These are phyloP conservation scores for Polydesmus complanatus DNA, from an alignment of 2,888 invertebrate genomes.

Conservation along the genomic window DNA sequence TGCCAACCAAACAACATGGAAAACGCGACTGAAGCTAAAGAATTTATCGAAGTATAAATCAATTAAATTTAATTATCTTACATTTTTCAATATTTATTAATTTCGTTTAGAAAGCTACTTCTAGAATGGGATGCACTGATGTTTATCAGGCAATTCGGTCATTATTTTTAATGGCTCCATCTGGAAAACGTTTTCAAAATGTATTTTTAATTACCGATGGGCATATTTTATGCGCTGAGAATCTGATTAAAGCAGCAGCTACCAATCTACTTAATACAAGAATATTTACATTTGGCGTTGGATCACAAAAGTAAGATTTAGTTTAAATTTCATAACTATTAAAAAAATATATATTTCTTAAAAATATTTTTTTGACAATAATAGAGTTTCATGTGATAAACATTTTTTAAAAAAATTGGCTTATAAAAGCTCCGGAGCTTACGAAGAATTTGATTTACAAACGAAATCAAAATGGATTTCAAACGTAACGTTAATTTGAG, in stretches of 20 bases:
- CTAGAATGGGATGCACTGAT: constrained; percentile 12
- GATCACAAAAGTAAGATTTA: constrained; percentile 2
- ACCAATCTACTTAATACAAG: background rate
- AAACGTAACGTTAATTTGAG: too few species aligned
- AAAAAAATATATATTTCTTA: too few species aligned
- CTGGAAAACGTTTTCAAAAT: constrained; percentile 1
- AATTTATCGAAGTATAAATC: constrained; percentile 10
- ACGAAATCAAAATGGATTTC: constrained; percentile 6
- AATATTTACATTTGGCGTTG: constrained; percentile 16
- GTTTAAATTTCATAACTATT: background rate
- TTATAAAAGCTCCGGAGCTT: constrained; percentile 12
- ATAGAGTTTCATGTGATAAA: constrained; percentile 7
- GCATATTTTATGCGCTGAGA: constrained; percentile 1
- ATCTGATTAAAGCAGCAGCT: background rate
- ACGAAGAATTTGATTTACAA: constrained; percentile 13
- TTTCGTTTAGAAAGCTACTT: background rate
- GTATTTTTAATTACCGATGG: constrained; percentile 17
- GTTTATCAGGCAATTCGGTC: constrained; percentile 4
- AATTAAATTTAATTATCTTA: background rate
- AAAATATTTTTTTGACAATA: too few species aligned
- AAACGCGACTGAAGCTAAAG: constrained; percentile 2
- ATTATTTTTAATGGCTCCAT: constrained; percentile 11
- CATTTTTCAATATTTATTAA: background rate
- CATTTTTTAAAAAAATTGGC: constrained; percentile 15
- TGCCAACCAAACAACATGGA: constrained; percentile 2